Evolutionary conservation across 2,888 invertebrate species (phyloP).

Genomic region (Drosophila demipolita): DNA sequence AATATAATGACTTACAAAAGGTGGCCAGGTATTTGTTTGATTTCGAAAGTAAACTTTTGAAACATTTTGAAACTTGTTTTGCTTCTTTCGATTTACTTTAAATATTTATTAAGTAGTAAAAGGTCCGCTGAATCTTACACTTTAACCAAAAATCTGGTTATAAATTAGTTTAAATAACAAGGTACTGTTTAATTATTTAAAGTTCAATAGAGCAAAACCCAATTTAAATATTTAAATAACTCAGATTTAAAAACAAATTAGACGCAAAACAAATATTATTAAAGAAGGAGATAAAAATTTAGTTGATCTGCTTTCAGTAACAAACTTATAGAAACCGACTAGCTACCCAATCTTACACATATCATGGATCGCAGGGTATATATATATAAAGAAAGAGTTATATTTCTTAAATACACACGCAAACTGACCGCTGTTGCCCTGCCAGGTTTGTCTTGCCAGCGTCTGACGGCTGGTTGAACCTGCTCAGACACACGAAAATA

Average conservation of each 20-base stretch:
- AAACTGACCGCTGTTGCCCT: constrained; percentile 5
- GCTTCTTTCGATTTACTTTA: too few species aligned
- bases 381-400: not conserved
- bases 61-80: too few species aligned
- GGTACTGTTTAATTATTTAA: too few species aligned
- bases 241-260: not conserved
- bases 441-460: constrained; percentile 1
- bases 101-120: too few species aligned
- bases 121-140: too few species aligned
- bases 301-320: not conserved
- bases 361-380: not conserved
- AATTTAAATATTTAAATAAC: not conserved
- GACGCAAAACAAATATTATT: not conserved
- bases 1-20: not conserved
- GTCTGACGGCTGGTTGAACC: constrained; percentile 39
- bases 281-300: not conserved
- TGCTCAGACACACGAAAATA: constrained; percentile 58
- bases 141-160: too few species aligned
- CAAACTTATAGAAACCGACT: not conserved
- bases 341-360: not conserved
- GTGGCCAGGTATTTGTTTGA: not conserved
- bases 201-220: too few species aligned
- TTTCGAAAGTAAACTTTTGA: not conserved
- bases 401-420: not conserved
- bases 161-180: too few species aligned